Evolutionary conservation across 2,113 vertebrate species (phyloP).

Genomic region (Melanocharis versteri): DNA sequence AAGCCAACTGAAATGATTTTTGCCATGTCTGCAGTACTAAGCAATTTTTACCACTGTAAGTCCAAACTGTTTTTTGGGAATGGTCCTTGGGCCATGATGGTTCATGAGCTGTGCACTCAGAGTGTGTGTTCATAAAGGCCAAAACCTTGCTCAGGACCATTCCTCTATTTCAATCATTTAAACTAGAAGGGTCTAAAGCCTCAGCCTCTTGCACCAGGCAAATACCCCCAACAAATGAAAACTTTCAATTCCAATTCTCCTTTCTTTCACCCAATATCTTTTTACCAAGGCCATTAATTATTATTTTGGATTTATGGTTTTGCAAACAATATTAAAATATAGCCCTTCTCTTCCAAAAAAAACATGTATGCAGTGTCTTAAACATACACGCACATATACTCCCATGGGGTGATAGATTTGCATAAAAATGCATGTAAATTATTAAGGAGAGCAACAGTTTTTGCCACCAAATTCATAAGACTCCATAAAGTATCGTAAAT

Average conservation of each 20-base stretch:
- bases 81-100: background rate
- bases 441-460: background rate
- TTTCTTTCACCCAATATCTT: background rate
- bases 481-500: rapidly evolving
- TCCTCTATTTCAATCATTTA: background rate
- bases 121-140: background rate
- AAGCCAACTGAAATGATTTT: background rate
- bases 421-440: background rate
- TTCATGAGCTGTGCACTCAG: background rate
- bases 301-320: background rate
- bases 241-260: background rate
- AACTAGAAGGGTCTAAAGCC: background rate
- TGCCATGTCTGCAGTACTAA: background rate
- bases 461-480: background rate
- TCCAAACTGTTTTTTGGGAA: background rate
- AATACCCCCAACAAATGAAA: background rate
- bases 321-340: background rate
- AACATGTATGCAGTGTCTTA: background rate
- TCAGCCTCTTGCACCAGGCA: background rate
- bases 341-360: background rate
- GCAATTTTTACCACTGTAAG: background rate
- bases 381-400: background rate
- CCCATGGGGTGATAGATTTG: background rate
- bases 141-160: background rate
- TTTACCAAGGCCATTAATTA: background rate